Percentiles rank a stretch among this genome's conserved stretches.
phyloP scores from a whole-genome alignment of 2,113 vertebrate genomes.

The Hemiprocne comata region DNA sequence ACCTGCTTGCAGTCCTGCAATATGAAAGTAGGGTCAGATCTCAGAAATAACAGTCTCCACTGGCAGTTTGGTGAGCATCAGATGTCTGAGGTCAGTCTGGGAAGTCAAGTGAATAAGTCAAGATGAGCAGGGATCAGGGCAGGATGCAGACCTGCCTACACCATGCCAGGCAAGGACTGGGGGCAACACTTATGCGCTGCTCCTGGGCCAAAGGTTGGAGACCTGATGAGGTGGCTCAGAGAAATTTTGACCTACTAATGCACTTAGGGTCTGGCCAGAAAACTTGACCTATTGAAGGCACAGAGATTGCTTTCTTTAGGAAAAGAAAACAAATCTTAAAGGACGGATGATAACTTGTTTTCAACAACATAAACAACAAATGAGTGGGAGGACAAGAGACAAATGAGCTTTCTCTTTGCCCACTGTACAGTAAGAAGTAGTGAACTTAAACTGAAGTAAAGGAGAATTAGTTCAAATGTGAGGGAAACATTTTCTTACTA shows the following conservation, averaged over 20 bases:
- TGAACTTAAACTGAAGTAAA: background rate
- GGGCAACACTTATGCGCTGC: fast-evolving
- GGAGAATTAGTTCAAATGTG: background rate
- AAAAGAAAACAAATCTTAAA: background rate
- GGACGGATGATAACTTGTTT: background rate
- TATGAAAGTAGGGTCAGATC: background rate
- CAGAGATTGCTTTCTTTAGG: background rate
- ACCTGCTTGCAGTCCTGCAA: background rate
- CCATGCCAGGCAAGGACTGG: background rate
- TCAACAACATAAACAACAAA: background rate
- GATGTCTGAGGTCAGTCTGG: background rate
- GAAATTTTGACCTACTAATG: background rate
- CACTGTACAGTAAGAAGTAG: background rate
- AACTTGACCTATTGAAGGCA: background rate
- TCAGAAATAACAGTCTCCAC: background rate
- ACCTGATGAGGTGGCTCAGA: background rate
- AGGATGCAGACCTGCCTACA: background rate
- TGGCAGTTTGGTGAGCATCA: background rate
- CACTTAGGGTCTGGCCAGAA: background rate
- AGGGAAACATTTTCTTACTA: background rate
- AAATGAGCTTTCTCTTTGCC: background rate
- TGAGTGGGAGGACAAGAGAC: background rate
- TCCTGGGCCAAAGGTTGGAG: background rate
- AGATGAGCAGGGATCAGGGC: background rate
- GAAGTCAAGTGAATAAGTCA: background rate